phyloP scores from a whole-genome alignment of 2,888 invertebrate species.

The Nemotelus pantherinus region DNA sequence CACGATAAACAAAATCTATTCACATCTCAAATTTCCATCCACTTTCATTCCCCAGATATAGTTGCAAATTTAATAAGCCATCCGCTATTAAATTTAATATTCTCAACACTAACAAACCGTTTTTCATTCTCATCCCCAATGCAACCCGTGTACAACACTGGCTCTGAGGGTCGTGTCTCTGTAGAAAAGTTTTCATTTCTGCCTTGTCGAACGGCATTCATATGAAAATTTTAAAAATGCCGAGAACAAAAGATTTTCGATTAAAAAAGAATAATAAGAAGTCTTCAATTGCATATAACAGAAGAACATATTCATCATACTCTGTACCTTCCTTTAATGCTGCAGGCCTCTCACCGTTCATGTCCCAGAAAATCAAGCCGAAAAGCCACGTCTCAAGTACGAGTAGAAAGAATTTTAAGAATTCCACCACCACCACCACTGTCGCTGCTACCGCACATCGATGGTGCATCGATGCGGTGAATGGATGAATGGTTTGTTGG shows the following conservation, averaged over 20 bases:
- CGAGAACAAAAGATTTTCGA: conserved; percentile 36
- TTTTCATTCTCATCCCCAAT: not conserved
- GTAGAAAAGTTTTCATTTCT: not conserved
- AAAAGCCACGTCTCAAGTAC: conserved; percentile 41
- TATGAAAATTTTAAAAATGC: conserved; percentile 11
- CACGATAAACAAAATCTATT: too few species aligned
- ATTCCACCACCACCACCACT: conserved; percentile 5
- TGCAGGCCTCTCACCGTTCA: not conserved
- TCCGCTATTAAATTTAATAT: not conserved
- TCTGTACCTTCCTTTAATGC: not conserved
- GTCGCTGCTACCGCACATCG: not conserved
- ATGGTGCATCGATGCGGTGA: too few species aligned
- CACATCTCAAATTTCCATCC: too few species aligned
- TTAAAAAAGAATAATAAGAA: conserved; percentile 33
- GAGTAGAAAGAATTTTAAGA: conserved; percentile 38
- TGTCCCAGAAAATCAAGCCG: conserved; percentile 11
- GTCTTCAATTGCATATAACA: not conserved
- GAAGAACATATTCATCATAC: not conserved
- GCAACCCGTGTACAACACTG: not conserved
- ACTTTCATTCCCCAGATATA: too few species aligned
- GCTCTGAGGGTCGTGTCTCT: not conserved
- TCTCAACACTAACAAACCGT: not conserved
- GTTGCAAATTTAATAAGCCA: too few species aligned
- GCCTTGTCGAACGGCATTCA: not conserved
- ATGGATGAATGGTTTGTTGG: too few species aligned